Percentiles rank a stretch among this genome's conserved stretches.
Evolutionary conservation across 2,113 vertebrate species (phyloP).

Genomic region (Malurus melanocephalus): DNA sequence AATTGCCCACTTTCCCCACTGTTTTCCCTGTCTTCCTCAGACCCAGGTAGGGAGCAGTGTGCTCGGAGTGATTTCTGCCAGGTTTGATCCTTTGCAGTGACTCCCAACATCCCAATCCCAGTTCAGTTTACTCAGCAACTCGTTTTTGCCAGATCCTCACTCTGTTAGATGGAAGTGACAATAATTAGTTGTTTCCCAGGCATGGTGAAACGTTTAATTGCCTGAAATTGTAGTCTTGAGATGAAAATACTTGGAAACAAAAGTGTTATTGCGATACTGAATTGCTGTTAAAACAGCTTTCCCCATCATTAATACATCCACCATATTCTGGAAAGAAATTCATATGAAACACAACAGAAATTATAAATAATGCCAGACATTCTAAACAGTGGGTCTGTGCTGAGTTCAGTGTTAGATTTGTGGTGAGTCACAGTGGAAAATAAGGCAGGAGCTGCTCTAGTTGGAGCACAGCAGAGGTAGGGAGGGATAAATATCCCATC

Average conservation of each 20-base stretch:
- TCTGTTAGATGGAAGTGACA: conserved; percentile 17
- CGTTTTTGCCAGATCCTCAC: neutral
- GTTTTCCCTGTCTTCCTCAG: neutral
- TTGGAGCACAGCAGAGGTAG: neutral
- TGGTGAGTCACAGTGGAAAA: neutral
- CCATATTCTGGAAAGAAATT: neutral
- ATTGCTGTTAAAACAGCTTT: conserved; percentile 13
- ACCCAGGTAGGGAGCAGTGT: rapidly evolving
- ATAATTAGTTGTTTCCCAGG: conserved; percentile 23
- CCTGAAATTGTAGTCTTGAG: conserved; percentile 44
- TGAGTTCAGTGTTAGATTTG: neutral
- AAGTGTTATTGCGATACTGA: neutral
- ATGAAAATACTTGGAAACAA: conserved; percentile 47
- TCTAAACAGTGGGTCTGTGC: neutral
- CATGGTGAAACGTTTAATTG: conserved; percentile 34
- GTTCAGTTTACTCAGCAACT: neutral
- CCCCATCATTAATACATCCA: neutral
- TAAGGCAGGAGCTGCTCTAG: neutral
- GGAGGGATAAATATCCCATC: neutral
- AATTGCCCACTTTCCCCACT: neutral
- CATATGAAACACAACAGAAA: neutral
- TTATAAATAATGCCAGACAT: neutral
- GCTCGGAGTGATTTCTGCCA: neutral
- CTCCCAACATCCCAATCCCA: neutral
- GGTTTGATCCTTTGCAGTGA: neutral